A percentile compares a stretch with the other conserved stretches of the same genome.
phyloP scores from a whole-genome alignment of 2,888 invertebrate genomes.

The Falcaria lacertinaria region DNA sequence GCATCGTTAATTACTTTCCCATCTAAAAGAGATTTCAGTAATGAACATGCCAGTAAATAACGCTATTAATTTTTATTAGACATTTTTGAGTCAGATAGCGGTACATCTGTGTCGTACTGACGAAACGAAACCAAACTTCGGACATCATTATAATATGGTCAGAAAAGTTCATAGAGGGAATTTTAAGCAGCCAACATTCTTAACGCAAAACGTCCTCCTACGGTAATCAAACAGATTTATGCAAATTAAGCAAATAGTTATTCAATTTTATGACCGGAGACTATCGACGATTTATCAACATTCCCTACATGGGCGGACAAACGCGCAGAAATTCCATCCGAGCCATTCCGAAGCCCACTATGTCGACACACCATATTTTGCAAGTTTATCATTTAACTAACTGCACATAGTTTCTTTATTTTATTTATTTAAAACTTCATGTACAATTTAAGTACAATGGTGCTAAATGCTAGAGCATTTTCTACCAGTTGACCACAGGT shows the following conservation, averaged over 20 bases:
- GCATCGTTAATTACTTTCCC: constrained; percentile 42
- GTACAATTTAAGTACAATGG: too few species aligned
- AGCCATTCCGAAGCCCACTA: constrained; percentile 35
- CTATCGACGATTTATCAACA: constrained; percentile 54
- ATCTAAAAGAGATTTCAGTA: constrained; percentile 40
- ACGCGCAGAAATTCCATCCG: constrained; percentile 44
- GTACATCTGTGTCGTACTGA: constrained; percentile 49
- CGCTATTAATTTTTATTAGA: constrained; percentile 56
- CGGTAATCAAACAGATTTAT: constrained; percentile 60
- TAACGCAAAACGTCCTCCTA: constrained; percentile 41
- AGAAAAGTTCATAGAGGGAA: constrained; percentile 52
- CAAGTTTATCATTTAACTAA: constrained; percentile 34
- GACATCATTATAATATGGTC: constrained; percentile 39
- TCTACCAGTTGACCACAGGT: too few species aligned
- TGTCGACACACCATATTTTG: constrained; percentile 46
- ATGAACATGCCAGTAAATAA: constrained; percentile 50
- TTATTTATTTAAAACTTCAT: too few species aligned
- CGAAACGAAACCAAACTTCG: constrained; percentile 48
- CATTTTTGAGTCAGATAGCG: constrained; percentile 56
- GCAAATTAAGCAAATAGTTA: constrained; percentile 62
- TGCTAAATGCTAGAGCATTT: too few species aligned
- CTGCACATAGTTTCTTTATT: too few species aligned
- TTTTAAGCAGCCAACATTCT: constrained; percentile 60
- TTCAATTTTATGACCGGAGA: constrained; percentile 56
- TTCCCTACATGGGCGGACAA: constrained; percentile 44